Percentiles rank a stretch among this genome's conserved stretches.
These are phyloP conservation scores for Nesoenas mayeri DNA, from an alignment of 2,113 vertebrate species.

Conservation along the genomic window DNA sequence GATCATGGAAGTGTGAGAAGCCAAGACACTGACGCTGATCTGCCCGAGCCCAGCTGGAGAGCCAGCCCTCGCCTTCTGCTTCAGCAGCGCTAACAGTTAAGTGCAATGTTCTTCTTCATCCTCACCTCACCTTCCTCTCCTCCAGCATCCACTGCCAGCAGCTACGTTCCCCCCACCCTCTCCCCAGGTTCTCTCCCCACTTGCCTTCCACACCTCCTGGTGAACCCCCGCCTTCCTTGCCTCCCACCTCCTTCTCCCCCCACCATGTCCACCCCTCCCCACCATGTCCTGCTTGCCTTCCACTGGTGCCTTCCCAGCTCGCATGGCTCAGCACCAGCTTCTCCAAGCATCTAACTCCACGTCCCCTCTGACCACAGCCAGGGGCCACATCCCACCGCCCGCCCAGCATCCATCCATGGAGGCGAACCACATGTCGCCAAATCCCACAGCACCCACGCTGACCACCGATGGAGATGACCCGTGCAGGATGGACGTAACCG, in stretches of 20 bases:
- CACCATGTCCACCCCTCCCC: too few relatives aligned
- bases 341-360: not conserved
- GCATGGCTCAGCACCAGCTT: rapidly evolving
- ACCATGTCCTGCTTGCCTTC: not conserved
- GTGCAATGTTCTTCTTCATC: not conserved
- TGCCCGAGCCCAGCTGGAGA: not conserved
- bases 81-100: not conserved
- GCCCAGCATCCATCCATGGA: not conserved
- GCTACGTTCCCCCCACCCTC: not conserved
- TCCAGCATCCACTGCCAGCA: not conserved
- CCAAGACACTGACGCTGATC: rapidly evolving
- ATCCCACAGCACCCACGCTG: rapidly evolving
- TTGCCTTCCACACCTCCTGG: not conserved
- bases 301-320: rapidly evolving
- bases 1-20: not conserved
- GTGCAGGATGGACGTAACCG: rapidly evolving
- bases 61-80: not conserved
- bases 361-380: rapidly evolving
- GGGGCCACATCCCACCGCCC: not conserved
- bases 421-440: rapidly evolving
- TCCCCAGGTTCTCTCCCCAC: not conserved
- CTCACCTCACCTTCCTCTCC: not conserved
- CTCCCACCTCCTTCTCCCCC: not conserved
- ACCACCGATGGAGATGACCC: rapidly evolving
- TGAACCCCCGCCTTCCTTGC: not conserved